Base-by-base conservation (phyloP, 2,113 vertebrate genomes). In the Aspidoscelis tigris region DNA sequence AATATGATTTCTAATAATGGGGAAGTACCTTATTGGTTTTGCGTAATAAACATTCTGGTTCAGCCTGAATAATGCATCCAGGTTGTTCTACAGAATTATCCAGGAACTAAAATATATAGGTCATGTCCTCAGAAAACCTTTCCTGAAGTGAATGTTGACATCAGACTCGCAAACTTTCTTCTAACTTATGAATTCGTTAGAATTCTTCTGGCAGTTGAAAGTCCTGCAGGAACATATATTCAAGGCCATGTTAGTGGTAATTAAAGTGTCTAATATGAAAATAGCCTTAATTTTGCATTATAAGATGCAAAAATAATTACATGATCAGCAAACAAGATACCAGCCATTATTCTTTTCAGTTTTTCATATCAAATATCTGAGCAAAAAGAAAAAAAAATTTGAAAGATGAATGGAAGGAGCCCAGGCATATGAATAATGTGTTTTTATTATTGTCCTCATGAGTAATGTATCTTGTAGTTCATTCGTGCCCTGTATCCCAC, bases 221-320 rank as follows among this genome's bases (percentile, higher is more conserved):
- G 26, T 72, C 65, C n/a, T 73, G 53, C 7, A 79, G 26, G 61
- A 44, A 65, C 21, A 39, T 39, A 5, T 24, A 47, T 24, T 84
- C 21, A 64, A 69, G n/a, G 65, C 58, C 1, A 72, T 61, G 7
- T 71, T 47, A 71, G 12, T n/a, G 21, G 58, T n/a, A 79, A 73
- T 64, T 84, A 39, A 79, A 21, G 7, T 47, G 16, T 16, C 69
- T 79, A 53, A 72, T 2, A 72, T 84, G 39, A 78, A 84, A 84
- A 78, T 55, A 83, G 61, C 41, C 69, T 7, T 83, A 43, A 55
- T 47, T 50, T 83, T 44, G 68, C 66, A 11, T 66, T 78, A 14
- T 39, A 14, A 43, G 74, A 33, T 66, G 39, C 50, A 70, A 53
- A 77, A 43, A 47, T 39, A 76, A 14, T 66, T 77, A 14, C 20